Evolutionary conservation across 2,113 vertebrate species (phyloP).

Genomic region (Prietella phreatophila): DNA sequence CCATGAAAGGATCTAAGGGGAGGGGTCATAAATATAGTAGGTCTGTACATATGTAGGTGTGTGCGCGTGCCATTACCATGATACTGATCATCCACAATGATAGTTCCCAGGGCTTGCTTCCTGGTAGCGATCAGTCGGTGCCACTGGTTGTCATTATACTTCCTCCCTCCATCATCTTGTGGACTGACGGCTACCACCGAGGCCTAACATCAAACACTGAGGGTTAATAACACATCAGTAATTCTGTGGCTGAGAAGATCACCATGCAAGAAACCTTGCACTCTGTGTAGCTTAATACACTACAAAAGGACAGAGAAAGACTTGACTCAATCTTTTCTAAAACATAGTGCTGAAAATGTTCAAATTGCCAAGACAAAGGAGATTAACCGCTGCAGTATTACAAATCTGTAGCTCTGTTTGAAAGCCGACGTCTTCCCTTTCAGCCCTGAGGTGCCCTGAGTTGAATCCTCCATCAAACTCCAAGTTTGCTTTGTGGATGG

Average conservation of each 20-base stretch:
- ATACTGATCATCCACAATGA: slow-evolving; percentile 83
- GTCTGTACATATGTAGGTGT: background rate
- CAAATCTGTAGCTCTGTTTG: background rate
- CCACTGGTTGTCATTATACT: slow-evolving; percentile 85
- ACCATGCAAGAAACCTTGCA: background rate
- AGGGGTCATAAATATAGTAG: slow-evolving; percentile 41
- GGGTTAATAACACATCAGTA: slow-evolving; percentile 35
- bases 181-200: slow-evolving; percentile 81
- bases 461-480: background rate
- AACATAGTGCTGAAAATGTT: background rate
- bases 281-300: background rate
- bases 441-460: background rate
- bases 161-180: slow-evolving; percentile 75
- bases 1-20: slow-evolving; percentile 49
- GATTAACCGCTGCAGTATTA: background rate
- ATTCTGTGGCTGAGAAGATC: background rate
- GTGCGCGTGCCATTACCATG: slow-evolving; percentile 71
- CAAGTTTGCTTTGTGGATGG: background rate
- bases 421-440: background rate
- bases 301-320: background rate
- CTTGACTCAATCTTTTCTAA: background rate
- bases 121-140: slow-evolving; percentile 81
- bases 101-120: slow-evolving; percentile 79
- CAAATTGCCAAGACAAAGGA: background rate
- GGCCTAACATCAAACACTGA: slow-evolving; percentile 69